These are phyloP conservation scores for Cryptus armator DNA, from an alignment of 2,888 invertebrate genomes.

Conservation along the genomic window DNA sequence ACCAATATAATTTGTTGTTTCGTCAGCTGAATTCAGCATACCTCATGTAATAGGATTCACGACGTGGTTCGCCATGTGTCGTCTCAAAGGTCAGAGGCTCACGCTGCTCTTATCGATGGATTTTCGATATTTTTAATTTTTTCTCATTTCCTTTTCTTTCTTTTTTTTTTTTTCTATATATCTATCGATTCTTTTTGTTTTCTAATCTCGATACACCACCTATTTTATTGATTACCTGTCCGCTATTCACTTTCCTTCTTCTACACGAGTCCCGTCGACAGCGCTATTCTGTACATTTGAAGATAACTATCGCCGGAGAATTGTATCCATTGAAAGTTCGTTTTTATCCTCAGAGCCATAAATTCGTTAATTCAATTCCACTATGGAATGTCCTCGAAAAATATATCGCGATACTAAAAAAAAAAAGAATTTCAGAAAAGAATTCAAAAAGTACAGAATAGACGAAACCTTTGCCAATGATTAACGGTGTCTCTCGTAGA, in stretches of 20 bases:
- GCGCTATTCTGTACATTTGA: slow-evolving; percentile 10
- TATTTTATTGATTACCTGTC: slow-evolving; percentile 12
- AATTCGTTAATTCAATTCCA: background rate
- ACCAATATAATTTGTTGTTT: slow-evolving; percentile 62
- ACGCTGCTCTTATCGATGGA: slow-evolving; percentile 55
- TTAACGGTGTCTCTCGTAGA: slow-evolving; percentile 22
- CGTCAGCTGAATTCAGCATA: slow-evolving; percentile 83
- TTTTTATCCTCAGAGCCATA: background rate
- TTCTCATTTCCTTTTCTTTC: slow-evolving; percentile 19
- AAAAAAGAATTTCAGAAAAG: background rate
- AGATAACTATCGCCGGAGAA: background rate
- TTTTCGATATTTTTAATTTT: slow-evolving; percentile 38
- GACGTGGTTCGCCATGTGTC: slow-evolving; percentile 86
- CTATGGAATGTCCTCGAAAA: background rate
- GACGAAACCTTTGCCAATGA: slow-evolving; percentile 5
- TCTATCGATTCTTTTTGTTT: background rate
- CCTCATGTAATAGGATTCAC: slow-evolving; percentile 86
- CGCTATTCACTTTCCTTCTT: slow-evolving; percentile 34
- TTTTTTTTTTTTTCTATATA: slow-evolving; percentile 23
- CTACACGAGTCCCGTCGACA: background rate
- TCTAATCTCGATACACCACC: background rate
- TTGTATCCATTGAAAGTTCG: background rate
- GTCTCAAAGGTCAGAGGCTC: slow-evolving; percentile 86
- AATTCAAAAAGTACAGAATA: slow-evolving; percentile 1
- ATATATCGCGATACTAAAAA: background rate